phyloP scores from a whole-genome alignment of 2,797 vertebrate species.

The Heliangelus exortis region DNA sequence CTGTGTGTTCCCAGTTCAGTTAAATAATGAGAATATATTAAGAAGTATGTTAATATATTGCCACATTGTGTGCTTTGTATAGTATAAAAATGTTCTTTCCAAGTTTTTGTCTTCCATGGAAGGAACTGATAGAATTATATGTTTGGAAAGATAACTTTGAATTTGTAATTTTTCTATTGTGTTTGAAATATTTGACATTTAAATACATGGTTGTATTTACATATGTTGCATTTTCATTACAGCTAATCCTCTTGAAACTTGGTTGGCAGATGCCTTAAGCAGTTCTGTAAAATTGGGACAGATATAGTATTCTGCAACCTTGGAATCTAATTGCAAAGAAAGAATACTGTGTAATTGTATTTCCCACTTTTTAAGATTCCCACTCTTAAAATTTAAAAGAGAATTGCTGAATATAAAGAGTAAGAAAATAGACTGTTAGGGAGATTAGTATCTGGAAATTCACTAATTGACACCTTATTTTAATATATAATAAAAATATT shows the following conservation, averaged over 20 bases:
- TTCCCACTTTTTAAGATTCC: neutral
- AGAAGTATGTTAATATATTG: neutral
- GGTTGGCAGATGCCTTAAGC: slow-evolving; percentile 71
- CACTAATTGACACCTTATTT: neutral
- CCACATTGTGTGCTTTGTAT: neutral
- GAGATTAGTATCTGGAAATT: neutral
- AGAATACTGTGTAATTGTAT: neutral
- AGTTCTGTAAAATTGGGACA: slow-evolving; percentile 64
- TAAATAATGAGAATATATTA: neutral
- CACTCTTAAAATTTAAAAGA: neutral
- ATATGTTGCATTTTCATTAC: slow-evolving; percentile 74
- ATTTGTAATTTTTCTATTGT: slow-evolving; percentile 59
- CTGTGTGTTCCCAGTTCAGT: neutral
- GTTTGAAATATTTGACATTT: slow-evolving; percentile 62
- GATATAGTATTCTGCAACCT: slow-evolving; percentile 32
- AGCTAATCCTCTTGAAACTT: slow-evolving; percentile 72
- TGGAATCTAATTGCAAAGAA: slow-evolving; percentile 43
- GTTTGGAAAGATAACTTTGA: slow-evolving; percentile 40
- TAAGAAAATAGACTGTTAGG: neutral
- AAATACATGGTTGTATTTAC: slow-evolving; percentile 60
- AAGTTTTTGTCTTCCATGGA: slow-evolving; percentile 12
- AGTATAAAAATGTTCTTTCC: neutral
- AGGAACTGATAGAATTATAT: neutral
- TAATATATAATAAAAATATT: neutral
- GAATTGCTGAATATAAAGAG: neutral